phyloP scores from a whole-genome alignment of 2,113 vertebrate genomes.

The Perca schrenkii region DNA sequence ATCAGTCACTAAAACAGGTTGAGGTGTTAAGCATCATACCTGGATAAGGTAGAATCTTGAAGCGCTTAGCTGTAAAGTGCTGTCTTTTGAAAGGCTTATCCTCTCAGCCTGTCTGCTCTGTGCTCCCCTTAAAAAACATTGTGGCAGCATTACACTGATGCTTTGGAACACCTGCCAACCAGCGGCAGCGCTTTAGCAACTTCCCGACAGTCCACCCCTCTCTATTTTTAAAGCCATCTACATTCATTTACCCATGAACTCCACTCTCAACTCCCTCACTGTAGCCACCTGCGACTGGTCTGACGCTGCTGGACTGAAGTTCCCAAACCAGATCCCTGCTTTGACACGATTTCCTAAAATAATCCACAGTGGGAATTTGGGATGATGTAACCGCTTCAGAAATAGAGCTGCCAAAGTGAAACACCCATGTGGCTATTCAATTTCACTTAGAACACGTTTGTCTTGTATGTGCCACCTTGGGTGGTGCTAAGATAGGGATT shows the following conservation, averaged over 20 bases:
- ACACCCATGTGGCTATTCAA: conserved; percentile 50
- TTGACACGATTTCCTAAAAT: conserved; percentile 75
- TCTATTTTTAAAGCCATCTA: conserved; percentile 37
- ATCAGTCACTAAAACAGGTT: not conserved
- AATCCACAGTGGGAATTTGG: conserved; percentile 47
- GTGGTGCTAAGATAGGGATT: conserved; percentile 10
- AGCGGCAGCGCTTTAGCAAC: conserved; percentile 17
- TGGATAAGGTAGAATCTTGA: conserved; percentile 37
- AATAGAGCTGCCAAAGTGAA: conserved; percentile 65
- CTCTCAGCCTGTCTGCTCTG: conserved; percentile 40
- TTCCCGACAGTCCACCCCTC: conserved; percentile 7
- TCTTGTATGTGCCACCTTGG: conserved; percentile 29
- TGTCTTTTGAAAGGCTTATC: conserved; percentile 37
- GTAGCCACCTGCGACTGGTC: not conserved
- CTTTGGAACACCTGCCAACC: conserved; percentile 51
- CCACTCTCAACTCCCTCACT: conserved; percentile 4
- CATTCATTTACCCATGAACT: conserved; percentile 27
- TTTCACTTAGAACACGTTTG: conserved; percentile 62
- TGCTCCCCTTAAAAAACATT: conserved; percentile 7
- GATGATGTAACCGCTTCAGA: conserved; percentile 52
- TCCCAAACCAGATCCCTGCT: conserved; percentile 30
- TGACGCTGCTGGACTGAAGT: conserved; percentile 32
- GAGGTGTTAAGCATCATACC: conserved; percentile 40
- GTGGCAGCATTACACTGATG: conserved; percentile 19
- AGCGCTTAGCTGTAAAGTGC: conserved; percentile 11